Conservation (phyloP, 2,113 vertebrate species). For the Oenanthe melanoleuca region DNA sequence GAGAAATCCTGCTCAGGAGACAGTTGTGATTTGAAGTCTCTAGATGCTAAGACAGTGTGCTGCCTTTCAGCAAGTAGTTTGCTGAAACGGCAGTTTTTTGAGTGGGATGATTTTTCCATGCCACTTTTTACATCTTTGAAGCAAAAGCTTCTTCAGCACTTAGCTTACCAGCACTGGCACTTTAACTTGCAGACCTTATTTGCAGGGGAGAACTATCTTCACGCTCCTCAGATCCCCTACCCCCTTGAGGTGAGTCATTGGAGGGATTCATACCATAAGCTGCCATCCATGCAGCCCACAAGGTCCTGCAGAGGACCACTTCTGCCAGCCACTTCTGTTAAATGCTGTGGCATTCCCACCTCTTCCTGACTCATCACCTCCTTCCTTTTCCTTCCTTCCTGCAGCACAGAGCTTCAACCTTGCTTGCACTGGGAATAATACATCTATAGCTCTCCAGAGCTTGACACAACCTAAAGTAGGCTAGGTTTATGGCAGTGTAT, state of each 20-base stretch:
- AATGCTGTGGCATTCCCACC: neutral
- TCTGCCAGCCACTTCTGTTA: neutral
- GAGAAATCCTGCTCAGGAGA: neutral
- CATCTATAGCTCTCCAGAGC: neutral
- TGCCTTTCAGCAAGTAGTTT: neutral
- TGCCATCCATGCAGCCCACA: neutral
- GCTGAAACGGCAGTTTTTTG: neutral
- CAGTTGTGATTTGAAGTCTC: neutral
- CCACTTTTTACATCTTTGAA: neutral
- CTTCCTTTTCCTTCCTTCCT: neutral
- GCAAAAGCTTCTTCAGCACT: neutral
- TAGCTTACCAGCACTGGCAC: neutral
- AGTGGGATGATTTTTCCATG: neutral
- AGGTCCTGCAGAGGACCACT: neutral
- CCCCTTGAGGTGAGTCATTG: fast-evolving
- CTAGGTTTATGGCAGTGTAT: neutral
- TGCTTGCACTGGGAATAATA: neutral
- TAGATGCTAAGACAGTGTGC: neutral
- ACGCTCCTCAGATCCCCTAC: neutral
- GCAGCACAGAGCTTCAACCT: fast-evolving
- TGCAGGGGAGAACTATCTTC: neutral
- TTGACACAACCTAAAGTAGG: neutral
- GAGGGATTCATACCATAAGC: neutral
- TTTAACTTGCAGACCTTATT: neutral
- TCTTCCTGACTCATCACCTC: neutral